These are phyloP conservation scores for Anhinga anhinga DNA, from an alignment of 2,113 vertebrate species.

Conservation along the genomic window DNA sequence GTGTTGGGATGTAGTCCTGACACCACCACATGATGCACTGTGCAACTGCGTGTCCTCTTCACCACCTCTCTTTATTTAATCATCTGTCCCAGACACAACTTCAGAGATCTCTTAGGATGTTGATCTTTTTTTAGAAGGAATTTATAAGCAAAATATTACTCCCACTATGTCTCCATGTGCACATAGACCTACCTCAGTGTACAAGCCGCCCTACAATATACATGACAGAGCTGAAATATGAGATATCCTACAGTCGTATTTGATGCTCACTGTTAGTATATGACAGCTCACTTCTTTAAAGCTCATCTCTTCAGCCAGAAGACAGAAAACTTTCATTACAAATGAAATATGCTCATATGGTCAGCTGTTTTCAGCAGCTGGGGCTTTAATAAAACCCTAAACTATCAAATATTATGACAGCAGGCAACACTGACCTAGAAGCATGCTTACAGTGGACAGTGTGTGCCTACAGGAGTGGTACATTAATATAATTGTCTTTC, in stretches of 20 bases:
- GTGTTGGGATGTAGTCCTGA: background rate
- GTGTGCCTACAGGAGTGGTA: background rate
- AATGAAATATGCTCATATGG: background rate
- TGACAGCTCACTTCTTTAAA: background rate
- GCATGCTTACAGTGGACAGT: background rate
- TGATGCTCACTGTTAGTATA: background rate
- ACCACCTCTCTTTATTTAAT: background rate
- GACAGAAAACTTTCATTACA: background rate
- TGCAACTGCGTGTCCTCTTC: accelerated
- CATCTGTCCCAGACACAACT: background rate
- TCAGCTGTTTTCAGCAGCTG: background rate
- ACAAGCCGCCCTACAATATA: background rate
- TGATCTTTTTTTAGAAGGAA: background rate
- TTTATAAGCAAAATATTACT: background rate
- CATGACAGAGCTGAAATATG: background rate
- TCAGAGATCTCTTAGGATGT: background rate
- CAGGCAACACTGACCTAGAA: slow-evolving; percentile 15
- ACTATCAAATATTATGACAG: background rate
- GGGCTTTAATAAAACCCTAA: background rate
- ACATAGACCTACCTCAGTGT: background rate
- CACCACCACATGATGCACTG: background rate
- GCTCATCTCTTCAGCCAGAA: background rate
- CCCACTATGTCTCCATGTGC: background rate
- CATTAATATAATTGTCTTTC: background rate
- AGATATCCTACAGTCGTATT: background rate